Evolutionary conservation across 2,113 vertebrate genomes (phyloP).

Genomic region (Cygnus buccinator): DNA sequence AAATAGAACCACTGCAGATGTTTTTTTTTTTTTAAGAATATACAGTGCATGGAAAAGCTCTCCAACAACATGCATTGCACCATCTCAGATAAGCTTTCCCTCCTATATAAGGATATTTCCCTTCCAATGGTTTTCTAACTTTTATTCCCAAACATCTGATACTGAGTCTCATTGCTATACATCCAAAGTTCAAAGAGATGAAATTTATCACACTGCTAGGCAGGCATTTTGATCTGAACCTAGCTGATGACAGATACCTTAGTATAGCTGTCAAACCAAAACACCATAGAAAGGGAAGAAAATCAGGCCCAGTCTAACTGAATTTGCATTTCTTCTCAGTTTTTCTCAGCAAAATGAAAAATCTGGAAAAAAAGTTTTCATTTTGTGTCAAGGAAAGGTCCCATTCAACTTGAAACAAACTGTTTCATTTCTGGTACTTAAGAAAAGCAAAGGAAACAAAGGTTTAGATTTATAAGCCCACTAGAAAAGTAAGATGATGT

Average conservation of each 20-base stretch:
- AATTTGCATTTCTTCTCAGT: not conserved
- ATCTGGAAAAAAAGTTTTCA: accelerated
- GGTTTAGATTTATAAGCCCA: not conserved
- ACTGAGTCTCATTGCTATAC: not conserved
- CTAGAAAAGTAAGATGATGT: not conserved
- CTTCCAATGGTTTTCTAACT: not conserved
- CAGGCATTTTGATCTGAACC: not conserved
- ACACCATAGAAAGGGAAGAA: not conserved
- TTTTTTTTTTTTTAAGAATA: not conserved
- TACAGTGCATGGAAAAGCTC: not conserved
- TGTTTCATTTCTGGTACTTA: not conserved
- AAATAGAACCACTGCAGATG: not conserved
- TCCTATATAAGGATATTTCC: not conserved
- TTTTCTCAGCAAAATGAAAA: conserved; percentile 33
- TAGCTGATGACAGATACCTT: not conserved
- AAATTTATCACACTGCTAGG: not conserved
- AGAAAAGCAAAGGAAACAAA: not conserved
- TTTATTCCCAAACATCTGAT: not conserved
- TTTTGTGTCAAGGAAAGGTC: not conserved
- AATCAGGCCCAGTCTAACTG: not conserved
- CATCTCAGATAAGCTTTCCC: not conserved
- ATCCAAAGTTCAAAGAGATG: not conserved
- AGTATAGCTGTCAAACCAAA: not conserved
- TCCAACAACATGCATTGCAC: not conserved
- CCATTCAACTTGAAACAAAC: conserved; percentile 19